Percentiles rank a stretch among this genome's conserved stretches.
Evolutionary conservation across 2,888 invertebrate species (phyloP).

Genomic region (Adelphocoris suturalis): DNA sequence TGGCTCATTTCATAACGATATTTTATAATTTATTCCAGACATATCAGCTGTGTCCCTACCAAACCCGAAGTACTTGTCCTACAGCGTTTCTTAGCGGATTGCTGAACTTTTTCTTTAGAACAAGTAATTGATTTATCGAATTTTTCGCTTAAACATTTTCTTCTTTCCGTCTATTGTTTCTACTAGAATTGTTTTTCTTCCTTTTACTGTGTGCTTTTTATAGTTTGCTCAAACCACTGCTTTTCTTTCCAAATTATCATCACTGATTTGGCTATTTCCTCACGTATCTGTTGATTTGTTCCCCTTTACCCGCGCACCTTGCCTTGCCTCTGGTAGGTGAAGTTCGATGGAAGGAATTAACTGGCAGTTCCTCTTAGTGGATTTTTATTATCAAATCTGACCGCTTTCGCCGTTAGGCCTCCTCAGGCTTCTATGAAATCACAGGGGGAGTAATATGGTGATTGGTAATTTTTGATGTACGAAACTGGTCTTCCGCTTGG

Average conservation of each 20-base stretch:
- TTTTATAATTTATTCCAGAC: constrained; percentile 19
- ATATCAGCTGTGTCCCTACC: constrained; percentile 47
- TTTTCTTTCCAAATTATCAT: not conserved
- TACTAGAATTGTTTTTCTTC: not conserved
- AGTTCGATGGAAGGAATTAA: too few species aligned
- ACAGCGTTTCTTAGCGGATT: constrained; percentile 48
- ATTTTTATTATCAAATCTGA: too few species aligned
- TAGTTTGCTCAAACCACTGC: not conserved
- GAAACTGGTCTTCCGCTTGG: too few species aligned
- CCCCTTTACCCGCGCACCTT: too few species aligned
- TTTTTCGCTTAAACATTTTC: constrained; percentile 12
- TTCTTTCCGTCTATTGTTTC: not conserved
- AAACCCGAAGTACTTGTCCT: constrained; percentile 38
- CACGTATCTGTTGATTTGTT: not conserved
- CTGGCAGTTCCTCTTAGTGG: too few species aligned
- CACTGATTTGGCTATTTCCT: not conserved
- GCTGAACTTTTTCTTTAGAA: constrained; percentile 50
- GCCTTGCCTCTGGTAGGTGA: too few species aligned
- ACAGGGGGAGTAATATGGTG: too few species aligned
- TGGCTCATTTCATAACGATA: not conserved
- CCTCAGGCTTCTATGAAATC: too few species aligned
- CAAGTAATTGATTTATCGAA: constrained; percentile 39
- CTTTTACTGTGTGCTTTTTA: not conserved
- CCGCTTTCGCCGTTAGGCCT: too few species aligned
- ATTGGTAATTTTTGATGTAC: too few species aligned